Conservation (phyloP, 2,797 vertebrate species). For the Diplodus sargus region DNA sequence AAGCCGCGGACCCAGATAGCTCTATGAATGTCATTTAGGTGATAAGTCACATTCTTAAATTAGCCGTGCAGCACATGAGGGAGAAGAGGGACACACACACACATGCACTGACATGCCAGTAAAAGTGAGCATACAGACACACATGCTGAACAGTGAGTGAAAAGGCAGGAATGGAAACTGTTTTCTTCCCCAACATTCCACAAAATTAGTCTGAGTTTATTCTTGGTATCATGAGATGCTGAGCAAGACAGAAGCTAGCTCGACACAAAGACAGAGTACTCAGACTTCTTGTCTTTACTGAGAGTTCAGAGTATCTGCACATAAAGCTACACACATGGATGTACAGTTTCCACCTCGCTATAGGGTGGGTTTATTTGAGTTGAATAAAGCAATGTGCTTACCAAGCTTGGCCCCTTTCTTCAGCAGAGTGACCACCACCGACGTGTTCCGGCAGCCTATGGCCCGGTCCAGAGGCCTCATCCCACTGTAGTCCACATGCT, state of each 20-base stretch:
- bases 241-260: slow-evolving; percentile 40
- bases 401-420: slow-evolving; percentile 98
- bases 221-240: slow-evolving; percentile 51
- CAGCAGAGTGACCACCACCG: slow-evolving; percentile 94
- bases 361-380: not conserved
- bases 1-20: slow-evolving; percentile 60
- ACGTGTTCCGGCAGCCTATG: slow-evolving; percentile 95
- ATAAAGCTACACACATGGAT: not conserved
- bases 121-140: slow-evolving; percentile 10
- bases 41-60: slow-evolving; percentile 78
- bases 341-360: not conserved
- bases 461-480: slow-evolving; percentile 98
- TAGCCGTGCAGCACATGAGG: slow-evolving; percentile 67
- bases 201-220: slow-evolving; percentile 55
- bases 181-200: slow-evolving; percentile 67
- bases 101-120: slow-evolving; percentile 16
- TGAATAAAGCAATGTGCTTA: slow-evolving; percentile 65
- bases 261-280: not conserved
- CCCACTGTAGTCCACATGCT: slow-evolving; percentile 96
- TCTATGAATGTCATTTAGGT: slow-evolving; percentile 69
- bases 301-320: not conserved
- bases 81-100: slow-evolving; percentile 33
- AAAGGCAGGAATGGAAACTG: slow-evolving; percentile 47
- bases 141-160: slow-evolving; percentile 30
- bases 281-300: slow-evolving; percentile 13